Conservation (phyloP, 2,113 vertebrate genomes). For the Cinclus mexicanus region DNA sequence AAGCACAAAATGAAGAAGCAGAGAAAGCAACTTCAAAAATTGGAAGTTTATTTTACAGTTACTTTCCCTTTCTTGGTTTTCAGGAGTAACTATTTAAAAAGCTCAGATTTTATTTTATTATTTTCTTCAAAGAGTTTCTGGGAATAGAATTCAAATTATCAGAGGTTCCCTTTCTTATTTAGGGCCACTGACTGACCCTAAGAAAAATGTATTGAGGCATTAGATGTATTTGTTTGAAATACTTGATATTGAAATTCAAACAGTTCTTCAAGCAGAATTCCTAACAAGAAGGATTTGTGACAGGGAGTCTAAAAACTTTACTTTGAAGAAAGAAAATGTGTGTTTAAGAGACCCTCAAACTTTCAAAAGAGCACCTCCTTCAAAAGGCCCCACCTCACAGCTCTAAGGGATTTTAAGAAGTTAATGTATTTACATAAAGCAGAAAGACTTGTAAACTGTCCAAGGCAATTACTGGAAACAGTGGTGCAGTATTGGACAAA, state of each 20-base stretch:
- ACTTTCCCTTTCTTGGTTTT: not conserved
- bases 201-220: not conserved
- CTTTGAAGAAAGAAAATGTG: slow-evolving; percentile 32
- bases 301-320: slow-evolving; percentile 12
- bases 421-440: slow-evolving; percentile 17
- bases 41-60: not conserved
- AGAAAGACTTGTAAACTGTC: slow-evolving; percentile 15
- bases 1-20: not conserved
- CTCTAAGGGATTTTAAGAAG: slow-evolving; percentile 3
- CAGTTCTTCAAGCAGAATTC: slow-evolving; percentile 37
- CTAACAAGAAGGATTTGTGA: slow-evolving; percentile 44
- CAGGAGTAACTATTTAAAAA: not conserved
- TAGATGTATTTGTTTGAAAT: slow-evolving; percentile 37
- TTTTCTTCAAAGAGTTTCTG: not conserved
- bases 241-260: slow-evolving; percentile 39
- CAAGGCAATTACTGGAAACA: slow-evolving; percentile 16
- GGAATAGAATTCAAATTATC: slow-evolving; percentile 9
- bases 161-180: not conserved
- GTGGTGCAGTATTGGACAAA: not conserved
- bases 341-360: not conserved
- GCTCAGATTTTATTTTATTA: not conserved
- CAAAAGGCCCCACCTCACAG: slow-evolving; percentile 15
- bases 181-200: not conserved
- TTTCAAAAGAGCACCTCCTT: slow-evolving; percentile 26
- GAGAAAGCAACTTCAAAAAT: not conserved